Percentiles rank a stretch among this genome's conserved stretches.
These are phyloP conservation scores for Tinamus guttatus DNA, from an alignment of 2,113 vertebrate species.

Conservation along the genomic window DNA sequence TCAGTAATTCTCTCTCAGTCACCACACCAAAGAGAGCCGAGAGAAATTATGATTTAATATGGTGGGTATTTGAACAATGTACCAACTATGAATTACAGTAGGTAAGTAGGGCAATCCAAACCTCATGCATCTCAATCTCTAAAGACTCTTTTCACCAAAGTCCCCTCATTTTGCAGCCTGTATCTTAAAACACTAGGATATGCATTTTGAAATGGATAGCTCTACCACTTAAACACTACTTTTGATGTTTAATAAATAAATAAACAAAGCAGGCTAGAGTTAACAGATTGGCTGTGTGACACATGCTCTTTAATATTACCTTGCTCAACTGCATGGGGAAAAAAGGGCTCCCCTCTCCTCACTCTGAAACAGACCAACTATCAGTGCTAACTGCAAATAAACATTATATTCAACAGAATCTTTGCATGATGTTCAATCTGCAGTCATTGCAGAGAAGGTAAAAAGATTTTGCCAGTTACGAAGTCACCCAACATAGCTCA, in stretches of 20 bases:
- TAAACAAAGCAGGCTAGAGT: neutral
- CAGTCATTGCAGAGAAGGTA: neutral
- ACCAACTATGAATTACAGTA: neutral
- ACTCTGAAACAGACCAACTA: neutral
- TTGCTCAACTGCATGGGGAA: neutral
- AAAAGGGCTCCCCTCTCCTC: neutral
- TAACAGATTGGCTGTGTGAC: neutral
- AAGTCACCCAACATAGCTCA: neutral
- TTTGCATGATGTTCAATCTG: too few species aligned
- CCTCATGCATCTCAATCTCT: accelerated
- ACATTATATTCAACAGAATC: accelerated
- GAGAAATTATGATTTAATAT: accelerated
- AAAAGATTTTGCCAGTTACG: neutral
- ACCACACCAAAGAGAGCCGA: accelerated
- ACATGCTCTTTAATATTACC: neutral
- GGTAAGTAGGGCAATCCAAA: neutral
- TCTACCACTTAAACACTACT: neutral
- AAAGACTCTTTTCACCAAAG: neutral
- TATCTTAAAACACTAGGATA: neutral
- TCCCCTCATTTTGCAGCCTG: neutral
- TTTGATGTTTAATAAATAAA: neutral
- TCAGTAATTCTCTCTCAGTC: neutral
- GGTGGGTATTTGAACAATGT: neutral
- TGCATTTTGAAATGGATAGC: neutral
- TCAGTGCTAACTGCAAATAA: neutral